Conservation (phyloP, 2,888 invertebrate genomes). For the Agrotis exclamationis region DNA sequence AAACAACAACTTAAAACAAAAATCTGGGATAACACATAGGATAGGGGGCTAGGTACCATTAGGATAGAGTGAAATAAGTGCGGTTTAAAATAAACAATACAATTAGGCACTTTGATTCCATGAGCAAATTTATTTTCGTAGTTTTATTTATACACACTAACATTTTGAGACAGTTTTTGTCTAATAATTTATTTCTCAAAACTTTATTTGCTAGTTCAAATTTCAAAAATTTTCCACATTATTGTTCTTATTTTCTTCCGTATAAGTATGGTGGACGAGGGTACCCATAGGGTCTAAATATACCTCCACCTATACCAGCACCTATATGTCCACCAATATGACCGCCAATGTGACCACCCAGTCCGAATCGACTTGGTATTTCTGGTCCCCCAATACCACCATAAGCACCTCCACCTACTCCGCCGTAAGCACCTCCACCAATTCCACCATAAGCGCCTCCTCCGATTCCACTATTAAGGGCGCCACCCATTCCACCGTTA, state of each 20-base stretch:
- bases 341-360: background rate
- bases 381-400: background rate
- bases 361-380: too few species aligned
- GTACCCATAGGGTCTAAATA: background rate
- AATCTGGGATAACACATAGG: too few species aligned
- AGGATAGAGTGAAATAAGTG: too few species aligned
- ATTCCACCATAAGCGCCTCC: background rate
- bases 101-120: background rate
- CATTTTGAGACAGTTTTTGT: background rate
- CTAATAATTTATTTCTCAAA: background rate
- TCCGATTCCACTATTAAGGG: background rate
- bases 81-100: too few species aligned
- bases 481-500: background rate
- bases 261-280: background rate
- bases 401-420: background rate
- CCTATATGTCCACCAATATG: background rate
- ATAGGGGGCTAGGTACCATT: too few species aligned
- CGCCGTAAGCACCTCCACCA: background rate
- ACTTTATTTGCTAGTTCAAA: background rate
- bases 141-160: too few species aligned
- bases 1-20: too few species aligned
- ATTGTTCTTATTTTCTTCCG: background rate
- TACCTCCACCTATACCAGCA: background rate
- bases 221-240: background rate
- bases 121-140: background rate